phyloP scores from a whole-genome alignment of 1,140 invertebrate genomes.

The Listronotus bonariensis region DNA sequence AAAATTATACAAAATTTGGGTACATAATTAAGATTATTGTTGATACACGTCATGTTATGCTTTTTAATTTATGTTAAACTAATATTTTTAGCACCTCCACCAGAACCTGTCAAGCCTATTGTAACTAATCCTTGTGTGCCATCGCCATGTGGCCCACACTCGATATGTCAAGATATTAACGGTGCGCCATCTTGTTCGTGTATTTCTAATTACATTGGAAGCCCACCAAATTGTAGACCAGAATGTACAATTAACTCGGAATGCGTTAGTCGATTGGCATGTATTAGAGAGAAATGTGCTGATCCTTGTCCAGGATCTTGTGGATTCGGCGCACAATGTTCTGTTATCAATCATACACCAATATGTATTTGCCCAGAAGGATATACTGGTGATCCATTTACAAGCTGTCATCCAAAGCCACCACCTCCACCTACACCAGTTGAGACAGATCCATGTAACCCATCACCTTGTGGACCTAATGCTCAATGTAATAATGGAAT shows the following conservation, averaged over 20 bases:
- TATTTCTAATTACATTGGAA: conserved; percentile 62
- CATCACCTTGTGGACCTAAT: conserved; percentile 71
- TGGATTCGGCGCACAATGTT: conserved; percentile 70
- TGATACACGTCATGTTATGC: not conserved
- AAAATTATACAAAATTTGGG: no score
- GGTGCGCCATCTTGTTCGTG: conserved; percentile 68
- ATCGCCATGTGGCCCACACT: conserved; percentile 78
- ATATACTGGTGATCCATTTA: conserved; percentile 66
- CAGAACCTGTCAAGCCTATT: conserved; percentile 31
- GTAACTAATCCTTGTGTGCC: conserved; percentile 69
- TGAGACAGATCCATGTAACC: conserved; percentile 63
- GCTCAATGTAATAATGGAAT: conserved; percentile 65
- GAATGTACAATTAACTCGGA: conserved; percentile 69
- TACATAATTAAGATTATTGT: no score
- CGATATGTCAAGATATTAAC: conserved; percentile 66
- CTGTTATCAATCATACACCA: conserved; percentile 71
- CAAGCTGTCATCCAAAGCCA: conserved; percentile 47
- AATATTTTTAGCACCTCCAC: conserved; percentile 39
- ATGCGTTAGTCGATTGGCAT: conserved; percentile 67
- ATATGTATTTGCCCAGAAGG: conserved; percentile 70
- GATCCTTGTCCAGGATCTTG: conserved; percentile 75
- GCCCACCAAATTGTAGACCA: conserved; percentile 70
- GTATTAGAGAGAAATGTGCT: conserved; percentile 64
- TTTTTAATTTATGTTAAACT: conserved; percentile 8
- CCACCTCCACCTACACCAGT: conserved; percentile 49